These are phyloP conservation scores for Anoura caudifer DNA, from an alignment of 2,113 vertebrate genomes.

Conservation along the genomic window DNA sequence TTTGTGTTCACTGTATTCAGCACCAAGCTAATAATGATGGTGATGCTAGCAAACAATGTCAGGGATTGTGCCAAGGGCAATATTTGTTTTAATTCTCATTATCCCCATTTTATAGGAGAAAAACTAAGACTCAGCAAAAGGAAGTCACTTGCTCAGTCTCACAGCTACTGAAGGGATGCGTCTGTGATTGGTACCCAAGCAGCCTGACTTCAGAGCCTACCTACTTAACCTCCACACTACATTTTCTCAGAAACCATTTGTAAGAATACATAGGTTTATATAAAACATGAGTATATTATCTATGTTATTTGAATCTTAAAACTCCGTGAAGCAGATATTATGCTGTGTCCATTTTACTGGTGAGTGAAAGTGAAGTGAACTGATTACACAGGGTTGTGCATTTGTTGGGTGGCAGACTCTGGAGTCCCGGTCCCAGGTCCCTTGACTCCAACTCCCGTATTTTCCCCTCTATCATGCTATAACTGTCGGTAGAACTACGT, in stretches of 20 bases:
- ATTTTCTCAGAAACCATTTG: conserved; percentile 12
- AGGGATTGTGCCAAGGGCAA: neutral
- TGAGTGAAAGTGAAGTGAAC: conserved; percentile 17
- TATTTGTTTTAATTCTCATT: conserved; percentile 38
- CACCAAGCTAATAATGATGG: neutral
- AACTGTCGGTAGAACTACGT: neutral
- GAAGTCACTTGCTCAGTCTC: neutral
- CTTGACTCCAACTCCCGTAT: neutral
- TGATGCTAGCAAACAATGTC: neutral
- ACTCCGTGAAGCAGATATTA: neutral
- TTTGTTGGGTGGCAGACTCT: conserved; percentile 6
- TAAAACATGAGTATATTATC: neutral
- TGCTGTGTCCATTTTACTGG: neutral
- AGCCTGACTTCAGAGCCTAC: conserved; percentile 12
- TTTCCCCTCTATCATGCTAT: neutral
- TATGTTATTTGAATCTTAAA: conserved; percentile 16
- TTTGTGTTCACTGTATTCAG: conserved; percentile 1
- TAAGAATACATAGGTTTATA: neutral
- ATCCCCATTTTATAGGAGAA: conserved; percentile 31
- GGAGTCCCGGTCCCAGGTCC: neutral
- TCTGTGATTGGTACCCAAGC: neutral
- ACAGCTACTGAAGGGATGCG: neutral
- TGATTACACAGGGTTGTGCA: neutral
- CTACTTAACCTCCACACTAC: neutral
- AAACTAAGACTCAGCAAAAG: conserved; percentile 19